Base-by-base conservation (phyloP, 2,113 vertebrate species). In the Amphiprion ocellaris region DNA sequence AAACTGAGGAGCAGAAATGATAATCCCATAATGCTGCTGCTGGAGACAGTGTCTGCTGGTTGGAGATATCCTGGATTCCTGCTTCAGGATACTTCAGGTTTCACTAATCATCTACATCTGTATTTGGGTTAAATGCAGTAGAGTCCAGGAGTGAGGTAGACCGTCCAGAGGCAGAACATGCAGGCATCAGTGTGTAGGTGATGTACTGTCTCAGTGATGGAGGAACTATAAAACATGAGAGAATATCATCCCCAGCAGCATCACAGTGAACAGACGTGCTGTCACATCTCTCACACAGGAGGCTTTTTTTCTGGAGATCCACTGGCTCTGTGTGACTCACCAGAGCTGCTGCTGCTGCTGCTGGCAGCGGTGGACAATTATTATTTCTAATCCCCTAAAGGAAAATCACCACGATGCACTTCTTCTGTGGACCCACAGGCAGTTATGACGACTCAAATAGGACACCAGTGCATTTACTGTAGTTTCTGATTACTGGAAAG, bases 281-380 rank as follows among this genome's bases (percentile, higher is more conserved):
- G 79, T 61, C 64, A 56, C 54, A 53, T 53, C 60, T 77, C 49
- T 47, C 33, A 67, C 53, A 24, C 46, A 26, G 58, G 53, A 55
- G 47, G 11, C 4, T 21, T 8, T 10, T 46, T 6, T 5, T 47
- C 6, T 62, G 21, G 9, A 23, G 10, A 71, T 37, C 6, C 41
- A 4, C 9, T 5, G 0, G 23, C 23, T 56, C 66, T 65, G 41
- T 72, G 72, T 78, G 83, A 83, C 61, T 85, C 77, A 85, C 61
- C 70, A 0, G 17, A 53, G 55, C 46, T 33, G 70, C 46, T 33
- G 70, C 56, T 59, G 70, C 12, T 69, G 59, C 50, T 37, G 52
- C 47, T 16, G 41, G 55, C 50, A 26, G 17, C 4, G 23, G 26
- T 24, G 54, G 62, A 30, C 30, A 26, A 9, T 17, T 30, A 59